These are phyloP conservation scores for Rhingia campestris DNA, from an alignment of 2,888 invertebrate genomes.

Conservation along the genomic window DNA sequence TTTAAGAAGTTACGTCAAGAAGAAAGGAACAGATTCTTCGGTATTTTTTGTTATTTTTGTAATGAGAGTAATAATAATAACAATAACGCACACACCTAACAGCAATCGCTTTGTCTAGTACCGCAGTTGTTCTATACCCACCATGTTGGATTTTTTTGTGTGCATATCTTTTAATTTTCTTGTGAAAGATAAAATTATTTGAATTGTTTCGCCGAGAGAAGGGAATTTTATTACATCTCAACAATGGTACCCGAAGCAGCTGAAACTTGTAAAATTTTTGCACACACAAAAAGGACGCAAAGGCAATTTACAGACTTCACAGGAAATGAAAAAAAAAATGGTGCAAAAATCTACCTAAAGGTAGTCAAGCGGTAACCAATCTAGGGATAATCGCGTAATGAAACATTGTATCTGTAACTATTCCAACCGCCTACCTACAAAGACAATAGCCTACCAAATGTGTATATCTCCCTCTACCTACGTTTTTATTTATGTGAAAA, in stretches of 20 bases:
- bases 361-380: constrained; percentile 70
- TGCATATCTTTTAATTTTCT: constrained; percentile 32
- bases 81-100: constrained; percentile 59
- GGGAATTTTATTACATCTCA: constrained; percentile 62
- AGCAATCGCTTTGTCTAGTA: constrained; percentile 57
- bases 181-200: constrained; percentile 47
- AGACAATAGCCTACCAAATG: background rate
- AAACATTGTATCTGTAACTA: constrained; percentile 73
- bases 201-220: constrained; percentile 45
- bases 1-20: constrained; percentile 9
- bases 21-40: background rate
- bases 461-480: constrained; percentile 26
- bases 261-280: constrained; percentile 22
- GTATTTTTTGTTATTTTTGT: constrained; percentile 12
- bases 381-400: constrained; percentile 73
- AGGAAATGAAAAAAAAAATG: background rate
- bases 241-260: constrained; percentile 50
- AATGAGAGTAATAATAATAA: constrained; percentile 71
- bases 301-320: constrained; percentile 49
- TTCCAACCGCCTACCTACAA: constrained; percentile 65
- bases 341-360: constrained; percentile 29
- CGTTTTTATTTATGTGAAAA: constrained; percentile 58
- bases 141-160: background rate
- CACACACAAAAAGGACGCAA: constrained; percentile 41
- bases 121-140: background rate